phyloP scores from a whole-genome alignment of 2,888 invertebrate genomes.

The Prosapia bicincta region DNA sequence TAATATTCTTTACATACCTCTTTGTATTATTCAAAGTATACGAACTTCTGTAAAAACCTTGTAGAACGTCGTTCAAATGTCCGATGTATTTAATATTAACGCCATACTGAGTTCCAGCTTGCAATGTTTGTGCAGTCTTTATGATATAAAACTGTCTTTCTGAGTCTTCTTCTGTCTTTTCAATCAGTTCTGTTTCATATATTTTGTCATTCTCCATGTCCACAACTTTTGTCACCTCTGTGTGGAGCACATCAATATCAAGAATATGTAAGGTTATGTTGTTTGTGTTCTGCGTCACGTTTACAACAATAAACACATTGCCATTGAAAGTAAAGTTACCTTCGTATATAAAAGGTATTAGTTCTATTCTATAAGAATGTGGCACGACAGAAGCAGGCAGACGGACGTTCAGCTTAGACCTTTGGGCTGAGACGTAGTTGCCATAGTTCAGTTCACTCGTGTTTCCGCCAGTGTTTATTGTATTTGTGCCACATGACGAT shows the following conservation, averaged over 20 bases:
- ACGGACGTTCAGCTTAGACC: conserved; percentile 56
- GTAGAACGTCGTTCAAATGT: conserved; percentile 57
- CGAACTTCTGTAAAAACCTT: conserved; percentile 68
- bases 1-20: conserved; percentile 46
- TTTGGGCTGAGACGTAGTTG: conserved; percentile 49
- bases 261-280: conserved; percentile 65
- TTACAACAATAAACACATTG: conserved; percentile 44
- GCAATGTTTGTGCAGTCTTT: conserved; percentile 49
- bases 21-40: conserved; percentile 56
- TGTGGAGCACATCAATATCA: conserved; percentile 54
- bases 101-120: conserved; percentile 48
- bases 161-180: conserved; percentile 45
- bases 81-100: conserved; percentile 60
- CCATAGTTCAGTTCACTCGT: background rate
- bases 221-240: conserved; percentile 37
- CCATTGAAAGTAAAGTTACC: conserved; percentile 79
- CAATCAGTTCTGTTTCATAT: background rate
- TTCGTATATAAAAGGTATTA: conserved; percentile 68
- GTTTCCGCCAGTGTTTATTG: background rate
- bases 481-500: conserved; percentile 53
- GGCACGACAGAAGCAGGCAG: conserved; percentile 66
- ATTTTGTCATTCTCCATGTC: background rate
- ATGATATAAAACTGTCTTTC: conserved; percentile 62
- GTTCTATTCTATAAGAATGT: conserved; percentile 62
- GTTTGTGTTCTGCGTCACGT: conserved; percentile 50